phyloP scores from a whole-genome alignment of 2,888 invertebrate genomes.

The Clusia tigrina region DNA sequence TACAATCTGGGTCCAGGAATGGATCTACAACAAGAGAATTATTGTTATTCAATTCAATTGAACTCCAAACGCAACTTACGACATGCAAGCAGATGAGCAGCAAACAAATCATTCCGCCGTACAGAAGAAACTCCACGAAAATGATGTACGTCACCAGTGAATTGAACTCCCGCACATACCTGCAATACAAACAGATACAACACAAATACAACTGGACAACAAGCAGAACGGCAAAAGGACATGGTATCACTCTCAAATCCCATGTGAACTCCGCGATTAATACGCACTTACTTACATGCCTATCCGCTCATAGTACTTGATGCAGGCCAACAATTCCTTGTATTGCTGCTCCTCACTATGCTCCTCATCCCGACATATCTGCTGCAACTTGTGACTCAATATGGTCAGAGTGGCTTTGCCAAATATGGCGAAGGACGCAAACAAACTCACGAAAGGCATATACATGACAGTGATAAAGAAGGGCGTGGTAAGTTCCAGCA shows the following conservation, averaged over 20 bases:
- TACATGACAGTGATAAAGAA: conserved; percentile 50
- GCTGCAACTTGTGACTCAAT: conserved; percentile 44
- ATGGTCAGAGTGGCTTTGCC: conserved; percentile 50
- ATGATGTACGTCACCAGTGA: conserved; percentile 51
- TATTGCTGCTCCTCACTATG: conserved; percentile 38
- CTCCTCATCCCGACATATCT: conserved; percentile 33
- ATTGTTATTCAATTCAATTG: background rate
- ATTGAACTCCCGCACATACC: conserved; percentile 52
- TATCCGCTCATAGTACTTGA: conserved; percentile 41
- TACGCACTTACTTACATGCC: conserved; percentile 34
- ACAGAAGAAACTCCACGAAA: conserved; percentile 53
- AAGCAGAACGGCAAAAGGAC: background rate
- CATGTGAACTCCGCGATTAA: background rate
- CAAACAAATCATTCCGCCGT: conserved; percentile 49
- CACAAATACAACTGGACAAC: background rate
- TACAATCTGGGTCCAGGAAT: conserved; percentile 42
- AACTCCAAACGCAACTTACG: conserved; percentile 39
- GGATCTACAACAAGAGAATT: conserved; percentile 34
- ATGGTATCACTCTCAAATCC: too few relatives aligned
- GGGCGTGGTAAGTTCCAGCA: conserved; percentile 48
- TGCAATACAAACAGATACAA: too few relatives aligned
- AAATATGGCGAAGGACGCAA: conserved; percentile 57
- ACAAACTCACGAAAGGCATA: conserved; percentile 58
- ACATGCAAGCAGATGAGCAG: conserved; percentile 56
- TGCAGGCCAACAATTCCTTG: conserved; percentile 43